These are phyloP conservation scores for Thyatira batis DNA, from an alignment of 2,888 invertebrate genomes.

Conservation along the genomic window DNA sequence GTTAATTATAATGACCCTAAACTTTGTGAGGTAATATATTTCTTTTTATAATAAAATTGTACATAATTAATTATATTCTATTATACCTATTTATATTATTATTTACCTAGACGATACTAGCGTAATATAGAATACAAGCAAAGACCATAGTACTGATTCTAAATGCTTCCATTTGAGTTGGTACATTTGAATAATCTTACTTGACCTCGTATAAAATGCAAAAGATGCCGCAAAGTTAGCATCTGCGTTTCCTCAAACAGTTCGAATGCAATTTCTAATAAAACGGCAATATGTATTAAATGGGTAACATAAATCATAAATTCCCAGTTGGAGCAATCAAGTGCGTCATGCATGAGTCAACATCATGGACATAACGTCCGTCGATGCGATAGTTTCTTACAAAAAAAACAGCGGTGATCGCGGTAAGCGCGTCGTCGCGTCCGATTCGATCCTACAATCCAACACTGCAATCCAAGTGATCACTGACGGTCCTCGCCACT, in stretches of 20 bases:
- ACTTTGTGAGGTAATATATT: too few relatives aligned
- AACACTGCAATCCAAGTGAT: slow-evolving; percentile 81
- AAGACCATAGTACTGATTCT: background rate
- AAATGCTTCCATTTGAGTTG: background rate
- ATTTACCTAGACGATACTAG: background rate
- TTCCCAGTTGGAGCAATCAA: slow-evolving; percentile 75
- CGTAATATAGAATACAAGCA: background rate
- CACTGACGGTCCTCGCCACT: slow-evolving; percentile 62
- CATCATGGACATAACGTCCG: slow-evolving; percentile 76
- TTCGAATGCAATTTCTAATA: slow-evolving; percentile 18
- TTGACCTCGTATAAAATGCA: background rate
- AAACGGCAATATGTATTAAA: slow-evolving; percentile 21
- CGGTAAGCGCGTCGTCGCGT: slow-evolving; percentile 52
- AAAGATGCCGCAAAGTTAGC: background rate
- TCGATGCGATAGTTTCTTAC: slow-evolving; percentile 69
- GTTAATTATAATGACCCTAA: background rate
- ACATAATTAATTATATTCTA: background rate
- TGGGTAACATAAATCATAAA: slow-evolving; percentile 47
- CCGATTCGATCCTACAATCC: slow-evolving; percentile 69
- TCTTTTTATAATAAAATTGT: too few relatives aligned
- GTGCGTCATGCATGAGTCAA: slow-evolving; percentile 80
- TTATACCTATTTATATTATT: background rate
- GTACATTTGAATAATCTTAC: background rate
- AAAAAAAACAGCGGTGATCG: slow-evolving; percentile 40
- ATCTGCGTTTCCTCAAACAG: slow-evolving; percentile 5